Evolutionary conservation across 2,888 invertebrate genomes (phyloP).

Genomic region (Graphium colonna): DNA sequence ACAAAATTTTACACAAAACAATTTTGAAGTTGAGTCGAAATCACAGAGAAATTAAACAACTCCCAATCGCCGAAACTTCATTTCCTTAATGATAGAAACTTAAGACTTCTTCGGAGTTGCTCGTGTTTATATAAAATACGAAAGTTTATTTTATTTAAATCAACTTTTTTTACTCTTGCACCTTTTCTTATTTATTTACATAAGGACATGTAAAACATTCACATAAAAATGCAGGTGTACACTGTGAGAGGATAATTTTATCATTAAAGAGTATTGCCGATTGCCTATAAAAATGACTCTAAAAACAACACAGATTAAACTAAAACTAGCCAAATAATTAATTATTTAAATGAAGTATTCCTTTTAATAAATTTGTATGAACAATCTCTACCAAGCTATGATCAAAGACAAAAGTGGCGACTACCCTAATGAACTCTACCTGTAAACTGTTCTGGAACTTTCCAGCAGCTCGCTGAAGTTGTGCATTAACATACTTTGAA

Average conservation of each 20-base stretch:
- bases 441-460: slow-evolving; percentile 65
- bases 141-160: too few species aligned
- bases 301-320: too few species aligned
- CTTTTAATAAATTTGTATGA: background rate
- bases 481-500: slow-evolving; percentile 55
- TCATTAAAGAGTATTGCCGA: too few species aligned
- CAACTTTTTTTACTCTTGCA: too few species aligned
- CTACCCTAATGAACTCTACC: slow-evolving; percentile 67
- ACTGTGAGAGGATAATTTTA: too few species aligned
- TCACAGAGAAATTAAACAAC: slow-evolving; percentile 62
- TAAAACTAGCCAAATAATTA: too few species aligned
- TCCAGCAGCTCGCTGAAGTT: slow-evolving; percentile 54
- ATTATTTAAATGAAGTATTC: too few species aligned
- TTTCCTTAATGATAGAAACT: slow-evolving; percentile 59
- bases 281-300: too few species aligned
- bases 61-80: slow-evolving; percentile 59
- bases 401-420: slow-evolving; percentile 54
- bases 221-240: too few species aligned
- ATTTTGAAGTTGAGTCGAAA: slow-evolving; percentile 66
- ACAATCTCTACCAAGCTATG: slow-evolving; percentile 24
- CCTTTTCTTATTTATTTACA: too few species aligned
- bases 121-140: too few species aligned
- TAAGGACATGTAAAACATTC: too few species aligned
- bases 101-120: slow-evolving; percentile 57
- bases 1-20: slow-evolving; percentile 54